A percentile compares a stretch with the other conserved stretches of the same genome.
Conservation (phyloP, 2,113 vertebrate species). For the Oncorhynchus clarkii region DNA sequence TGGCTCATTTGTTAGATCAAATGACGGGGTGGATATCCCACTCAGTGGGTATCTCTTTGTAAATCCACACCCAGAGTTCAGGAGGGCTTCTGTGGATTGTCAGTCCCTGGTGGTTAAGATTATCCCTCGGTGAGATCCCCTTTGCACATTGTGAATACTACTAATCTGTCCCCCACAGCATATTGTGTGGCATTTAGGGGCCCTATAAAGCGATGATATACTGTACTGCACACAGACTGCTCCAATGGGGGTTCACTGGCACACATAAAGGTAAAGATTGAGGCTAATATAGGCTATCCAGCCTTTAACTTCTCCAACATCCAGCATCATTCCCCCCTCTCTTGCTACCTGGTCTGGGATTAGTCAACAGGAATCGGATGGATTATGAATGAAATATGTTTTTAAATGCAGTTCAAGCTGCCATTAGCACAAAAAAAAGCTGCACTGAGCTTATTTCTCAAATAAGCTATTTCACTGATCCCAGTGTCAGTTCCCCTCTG, state of each 20-base stretch:
- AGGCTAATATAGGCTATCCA: too few species aligned
- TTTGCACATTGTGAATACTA: constrained; percentile 31
- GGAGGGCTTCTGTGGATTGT: constrained; percentile 2
- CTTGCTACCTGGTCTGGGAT: not conserved
- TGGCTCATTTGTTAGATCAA: too few species aligned
- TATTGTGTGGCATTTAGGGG: not conserved
- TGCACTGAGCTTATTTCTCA: constrained; percentile 7
- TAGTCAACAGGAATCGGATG: not conserved
- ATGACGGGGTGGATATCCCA: too few species aligned
- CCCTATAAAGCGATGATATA: too few species aligned
- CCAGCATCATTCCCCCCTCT: not conserved
- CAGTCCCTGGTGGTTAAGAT: constrained; percentile 21
- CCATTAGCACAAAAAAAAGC: not conserved
- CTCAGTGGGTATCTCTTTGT: too few species aligned
- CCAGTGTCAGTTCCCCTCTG: not conserved
- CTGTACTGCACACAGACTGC: too few species aligned
- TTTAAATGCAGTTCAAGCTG: not conserved
- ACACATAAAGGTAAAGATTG: too few species aligned
- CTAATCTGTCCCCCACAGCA: constrained; percentile 28
- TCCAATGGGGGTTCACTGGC: too few species aligned
- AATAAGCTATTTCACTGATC: constrained; percentile 17
- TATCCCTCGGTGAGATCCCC: constrained; percentile 32
- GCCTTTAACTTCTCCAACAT: too few species aligned
- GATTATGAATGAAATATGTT: too few species aligned
- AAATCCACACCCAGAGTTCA: not conserved